Evolutionary conservation across 2,888 invertebrate species (phyloP).

Genomic region (Noctua fimbriata): DNA sequence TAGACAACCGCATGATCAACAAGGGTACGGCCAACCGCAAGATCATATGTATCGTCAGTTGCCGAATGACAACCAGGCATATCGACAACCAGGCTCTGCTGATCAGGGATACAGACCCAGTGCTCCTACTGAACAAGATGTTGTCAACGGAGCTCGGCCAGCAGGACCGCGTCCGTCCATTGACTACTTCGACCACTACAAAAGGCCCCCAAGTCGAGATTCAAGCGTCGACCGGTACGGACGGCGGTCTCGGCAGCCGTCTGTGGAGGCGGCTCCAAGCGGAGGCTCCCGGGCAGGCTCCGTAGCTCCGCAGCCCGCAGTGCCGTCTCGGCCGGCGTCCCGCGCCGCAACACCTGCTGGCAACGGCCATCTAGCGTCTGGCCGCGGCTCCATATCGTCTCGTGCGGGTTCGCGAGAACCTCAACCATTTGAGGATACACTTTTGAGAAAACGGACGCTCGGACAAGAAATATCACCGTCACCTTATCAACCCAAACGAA

Average conservation of each 20-base stretch:
- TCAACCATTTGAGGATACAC: constrained; percentile 95
- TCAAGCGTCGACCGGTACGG: constrained; percentile 96
- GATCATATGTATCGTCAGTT: constrained; percentile 84
- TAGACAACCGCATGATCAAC: constrained; percentile 82
- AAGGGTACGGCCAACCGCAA: constrained; percentile 87
- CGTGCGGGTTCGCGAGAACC: constrained; percentile 86
- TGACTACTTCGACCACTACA: constrained; percentile 98
- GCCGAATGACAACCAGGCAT: constrained; percentile 72
- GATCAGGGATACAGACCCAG: constrained; percentile 75
- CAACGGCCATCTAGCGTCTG: constrained; percentile 92
- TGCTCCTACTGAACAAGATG: constrained; percentile 84
- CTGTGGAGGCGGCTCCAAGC: constrained; percentile 93
- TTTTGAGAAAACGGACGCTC: constrained; percentile 94
- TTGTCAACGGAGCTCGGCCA: constrained; percentile 81
- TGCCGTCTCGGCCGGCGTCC: constrained; percentile 91
- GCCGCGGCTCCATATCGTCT: constrained; percentile 90
- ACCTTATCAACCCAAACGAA: constrained; percentile 96
- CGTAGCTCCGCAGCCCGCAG: constrained; percentile 93
- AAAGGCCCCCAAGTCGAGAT: constrained; percentile 96
- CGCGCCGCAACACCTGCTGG: constrained; percentile 90
- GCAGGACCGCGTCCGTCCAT: constrained; percentile 91
- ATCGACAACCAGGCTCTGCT: constrained; percentile 73
- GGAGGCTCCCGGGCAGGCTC: constrained; percentile 92
- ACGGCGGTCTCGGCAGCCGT: constrained; percentile 94
- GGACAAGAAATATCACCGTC: constrained; percentile 97